A percentile compares a stretch with the other conserved stretches of the same genome.
Conservation (phyloP, 2,797 vertebrate genomes). For the Natrix natrix region DNA sequence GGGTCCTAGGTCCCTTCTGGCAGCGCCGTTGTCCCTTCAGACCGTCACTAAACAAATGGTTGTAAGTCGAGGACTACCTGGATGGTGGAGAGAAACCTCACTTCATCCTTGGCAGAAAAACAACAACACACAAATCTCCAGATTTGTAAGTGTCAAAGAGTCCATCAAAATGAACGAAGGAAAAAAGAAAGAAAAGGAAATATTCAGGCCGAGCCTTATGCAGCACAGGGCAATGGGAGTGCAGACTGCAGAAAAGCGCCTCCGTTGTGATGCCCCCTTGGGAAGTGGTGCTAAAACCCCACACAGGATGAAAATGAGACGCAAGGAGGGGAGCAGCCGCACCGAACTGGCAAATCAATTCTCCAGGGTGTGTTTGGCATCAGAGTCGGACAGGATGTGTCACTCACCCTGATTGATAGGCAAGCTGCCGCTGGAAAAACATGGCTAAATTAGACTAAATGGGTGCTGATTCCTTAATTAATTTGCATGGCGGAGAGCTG, state of each 20-base stretch:
- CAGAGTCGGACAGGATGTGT: not conserved
- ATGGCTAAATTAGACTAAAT: conserved; percentile 26
- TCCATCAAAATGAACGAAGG: not conserved
- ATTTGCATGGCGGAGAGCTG: not conserved
- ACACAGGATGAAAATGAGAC: too few relatives aligned
- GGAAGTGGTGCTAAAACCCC: not conserved
- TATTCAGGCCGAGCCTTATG: not conserved
- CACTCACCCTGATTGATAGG: conserved; percentile 20
- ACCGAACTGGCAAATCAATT: not conserved
- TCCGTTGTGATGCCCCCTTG: not conserved
- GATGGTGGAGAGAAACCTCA: too few relatives aligned
- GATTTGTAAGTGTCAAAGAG: not conserved
- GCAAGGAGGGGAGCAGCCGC: not conserved
- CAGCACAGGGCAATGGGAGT: not conserved
- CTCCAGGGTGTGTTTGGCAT: not conserved
- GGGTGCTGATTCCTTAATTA: conserved; percentile 20
- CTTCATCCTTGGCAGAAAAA: not conserved
- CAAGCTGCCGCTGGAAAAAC: conserved; percentile 10
- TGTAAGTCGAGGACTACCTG: not conserved
- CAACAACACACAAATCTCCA: not conserved
- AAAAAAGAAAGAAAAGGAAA: not conserved
- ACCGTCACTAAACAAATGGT: not conserved
- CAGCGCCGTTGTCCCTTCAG: not conserved
- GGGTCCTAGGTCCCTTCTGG: not conserved
- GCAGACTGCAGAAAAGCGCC: not conserved